Evolutionary conservation across 2,888 invertebrate genomes (phyloP).

Genomic region (Scaptomyza flava): DNA sequence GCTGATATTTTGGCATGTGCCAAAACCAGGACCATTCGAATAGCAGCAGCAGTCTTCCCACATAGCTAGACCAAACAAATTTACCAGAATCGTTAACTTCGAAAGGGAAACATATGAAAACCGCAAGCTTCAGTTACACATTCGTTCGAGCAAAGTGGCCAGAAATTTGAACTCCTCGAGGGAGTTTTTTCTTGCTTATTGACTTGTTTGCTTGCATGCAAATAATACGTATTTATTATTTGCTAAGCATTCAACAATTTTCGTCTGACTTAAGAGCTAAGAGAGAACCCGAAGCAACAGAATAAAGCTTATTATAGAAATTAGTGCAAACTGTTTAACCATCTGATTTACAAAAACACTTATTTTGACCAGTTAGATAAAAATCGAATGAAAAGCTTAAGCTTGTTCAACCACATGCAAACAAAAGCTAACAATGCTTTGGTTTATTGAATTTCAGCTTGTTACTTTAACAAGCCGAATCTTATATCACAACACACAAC

Average conservation of each 20-base stretch:
- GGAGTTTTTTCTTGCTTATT: neutral
- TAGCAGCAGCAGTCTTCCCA: too few relatives aligned
- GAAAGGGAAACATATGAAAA: neutral
- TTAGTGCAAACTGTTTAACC: too few relatives aligned
- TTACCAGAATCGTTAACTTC: neutral
- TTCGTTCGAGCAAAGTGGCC: neutral
- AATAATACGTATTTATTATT: neutral
- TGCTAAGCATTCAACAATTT: neutral
- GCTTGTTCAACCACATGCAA: neutral
- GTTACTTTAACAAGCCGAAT: neutral
- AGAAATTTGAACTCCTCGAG: neutral
- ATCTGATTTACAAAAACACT: too few relatives aligned
- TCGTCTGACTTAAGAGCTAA: neutral
- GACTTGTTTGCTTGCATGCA: neutral
- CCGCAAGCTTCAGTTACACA: slow-evolving; percentile 1
- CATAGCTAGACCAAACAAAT: neutral
- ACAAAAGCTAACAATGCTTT: neutral
- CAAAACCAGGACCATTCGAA: too few relatives aligned
- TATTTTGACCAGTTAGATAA: too few relatives aligned
- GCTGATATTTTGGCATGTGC: neutral
- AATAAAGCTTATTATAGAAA: neutral
- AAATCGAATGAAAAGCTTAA: neutral
- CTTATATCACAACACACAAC: neutral
- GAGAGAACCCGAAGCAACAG: neutral
- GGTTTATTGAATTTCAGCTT: neutral